Conservation (phyloP, 2,113 vertebrate genomes). For the Synchiropus splendidus region DNA sequence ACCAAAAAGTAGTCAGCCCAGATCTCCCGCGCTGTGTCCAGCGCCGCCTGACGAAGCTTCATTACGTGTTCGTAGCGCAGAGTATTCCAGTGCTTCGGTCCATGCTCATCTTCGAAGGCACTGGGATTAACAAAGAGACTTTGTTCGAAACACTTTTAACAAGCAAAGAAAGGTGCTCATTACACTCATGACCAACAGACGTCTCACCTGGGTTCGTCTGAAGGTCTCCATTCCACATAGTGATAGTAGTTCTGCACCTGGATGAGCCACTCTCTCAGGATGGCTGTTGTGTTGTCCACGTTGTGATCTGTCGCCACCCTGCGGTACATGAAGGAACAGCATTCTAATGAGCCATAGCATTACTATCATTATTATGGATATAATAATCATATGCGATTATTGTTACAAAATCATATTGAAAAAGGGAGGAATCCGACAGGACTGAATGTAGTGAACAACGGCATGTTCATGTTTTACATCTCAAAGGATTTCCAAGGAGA, state of each 20-base stretch:
- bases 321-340: slow-evolving; percentile 16
- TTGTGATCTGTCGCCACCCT: slow-evolving; percentile 90
- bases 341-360: too few relatives aligned
- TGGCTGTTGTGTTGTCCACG: slow-evolving; percentile 71
- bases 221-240: slow-evolving; percentile 81
- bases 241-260: slow-evolving; percentile 77
- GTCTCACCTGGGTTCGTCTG: slow-evolving; percentile 77
- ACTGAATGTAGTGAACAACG: too few relatives aligned
- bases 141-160: too few relatives aligned
- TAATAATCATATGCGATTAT: too few relatives aligned
- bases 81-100: slow-evolving; percentile 81
- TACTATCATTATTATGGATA: too few relatives aligned
- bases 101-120: slow-evolving; percentile 70
- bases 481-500: too few relatives aligned
- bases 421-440: too few relatives aligned
- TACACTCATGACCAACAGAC: too few relatives aligned
- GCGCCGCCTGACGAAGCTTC: slow-evolving; percentile 80
- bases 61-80: slow-evolving; percentile 78
- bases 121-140: too few relatives aligned
- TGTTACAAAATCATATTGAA: too few relatives aligned
- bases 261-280: slow-evolving; percentile 80
- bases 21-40: slow-evolving; percentile 73
- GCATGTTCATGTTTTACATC: too few relatives aligned
- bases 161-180: too few relatives aligned
- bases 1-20: slow-evolving; percentile 87